Base-by-base conservation (phyloP, 1,140 invertebrate species). In the Nebria ingens region DNA sequence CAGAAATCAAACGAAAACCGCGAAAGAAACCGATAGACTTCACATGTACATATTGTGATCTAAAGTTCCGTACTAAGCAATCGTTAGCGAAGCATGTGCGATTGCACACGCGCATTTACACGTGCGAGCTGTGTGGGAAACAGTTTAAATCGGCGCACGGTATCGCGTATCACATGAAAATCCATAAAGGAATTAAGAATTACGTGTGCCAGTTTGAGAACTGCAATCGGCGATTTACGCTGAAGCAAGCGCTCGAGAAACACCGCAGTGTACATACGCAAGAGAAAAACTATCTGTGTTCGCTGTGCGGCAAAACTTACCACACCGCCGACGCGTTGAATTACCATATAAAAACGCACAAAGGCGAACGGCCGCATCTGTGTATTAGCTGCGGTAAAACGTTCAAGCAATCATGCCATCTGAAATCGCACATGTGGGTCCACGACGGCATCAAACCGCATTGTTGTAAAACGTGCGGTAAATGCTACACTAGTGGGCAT, bases 191-290 rank as follows among this genome's bases (percentile, higher is more conserved):
- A 4, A 20, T 51, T 12, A 51, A 51, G 17, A 22, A 51, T 21
- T 51, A 9, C 15, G 21, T 20, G 19, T 51, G 50, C 15, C 11
- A 17, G 4, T 21, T 20, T 11, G 50, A 51, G 11, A 12, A 20
- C 2, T 51, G 50, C 21, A 20, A 3, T 3, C 4, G 17, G 19
- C 50, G 50, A 4, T 51, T 51, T 15, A 51, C 11, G 11, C 11
- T 51, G 11, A 51, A 51, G 15, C 50, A 51, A 21, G 50, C 50
- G 50, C 17, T 51, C 6, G 21, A 20, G 4, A 51, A 51, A 21
- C 81, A 83, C 59, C 65, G 79, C 12, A 64, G 80, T 17, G 67
- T 79, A 0, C 81, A 83, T 64, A 54, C 56, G 11, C 20, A 25
- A 11, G 55, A 57, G 55, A 56, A 59, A 19, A 19, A 17, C 1